These are phyloP conservation scores for Fundulus diaphanus DNA, from an alignment of 2,797 vertebrate genomes.

Conservation along the genomic window DNA sequence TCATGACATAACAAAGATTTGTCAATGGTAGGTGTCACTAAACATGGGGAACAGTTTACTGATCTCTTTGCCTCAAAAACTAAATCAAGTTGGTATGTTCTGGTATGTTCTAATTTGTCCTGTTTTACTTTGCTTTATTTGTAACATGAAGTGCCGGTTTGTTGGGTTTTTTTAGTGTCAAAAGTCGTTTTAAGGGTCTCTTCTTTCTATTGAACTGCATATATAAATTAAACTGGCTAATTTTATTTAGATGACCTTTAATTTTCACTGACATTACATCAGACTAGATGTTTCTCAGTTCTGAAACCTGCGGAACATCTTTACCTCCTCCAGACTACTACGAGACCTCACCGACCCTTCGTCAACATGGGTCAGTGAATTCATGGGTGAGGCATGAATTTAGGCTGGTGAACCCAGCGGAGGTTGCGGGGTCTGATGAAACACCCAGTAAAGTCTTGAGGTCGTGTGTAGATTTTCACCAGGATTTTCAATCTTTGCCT, in stretches of 20 bases:
- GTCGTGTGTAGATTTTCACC: no score
- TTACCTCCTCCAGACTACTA: no score
- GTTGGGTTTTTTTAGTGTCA: neutral
- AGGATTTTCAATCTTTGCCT: no score
- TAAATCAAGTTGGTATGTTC: neutral
- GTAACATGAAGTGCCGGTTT: neutral
- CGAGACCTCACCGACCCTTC: no score
- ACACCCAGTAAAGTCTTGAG: no score
- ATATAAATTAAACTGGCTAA: neutral
- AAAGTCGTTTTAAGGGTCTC: neutral
- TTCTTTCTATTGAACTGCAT: neutral
- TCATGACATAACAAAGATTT: constrained; percentile 59
- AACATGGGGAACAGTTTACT: neutral
- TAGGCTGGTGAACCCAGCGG: no score
- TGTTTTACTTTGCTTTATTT: neutral
- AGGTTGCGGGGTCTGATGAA: no score
- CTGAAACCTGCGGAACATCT: no score
- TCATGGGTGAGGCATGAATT: no score
- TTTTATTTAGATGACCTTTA: neutral
- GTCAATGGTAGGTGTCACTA: neutral
- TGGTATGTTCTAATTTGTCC: neutral
- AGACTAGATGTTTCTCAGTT: neutral
- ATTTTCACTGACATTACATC: neutral
- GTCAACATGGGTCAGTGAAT: no score
- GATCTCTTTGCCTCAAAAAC: neutral